Percentiles rank a stretch among this genome's conserved stretches.
Evolutionary conservation across 2,113 vertebrate species (phyloP).

Genomic region (Gallinago jamesoni): DNA sequence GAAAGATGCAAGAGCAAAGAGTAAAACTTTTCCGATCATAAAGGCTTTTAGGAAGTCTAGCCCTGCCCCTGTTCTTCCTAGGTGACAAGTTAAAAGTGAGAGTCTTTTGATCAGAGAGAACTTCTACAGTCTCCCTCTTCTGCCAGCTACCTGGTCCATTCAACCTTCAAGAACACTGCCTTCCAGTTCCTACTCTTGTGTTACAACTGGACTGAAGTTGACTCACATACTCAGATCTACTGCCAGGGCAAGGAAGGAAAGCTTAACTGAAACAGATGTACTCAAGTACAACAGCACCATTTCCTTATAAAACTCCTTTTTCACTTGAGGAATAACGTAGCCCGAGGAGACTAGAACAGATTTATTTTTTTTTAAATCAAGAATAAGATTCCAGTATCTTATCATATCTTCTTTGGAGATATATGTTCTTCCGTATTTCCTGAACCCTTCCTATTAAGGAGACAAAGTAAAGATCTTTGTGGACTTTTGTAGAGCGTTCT

Average conservation of each 20-base stretch:
- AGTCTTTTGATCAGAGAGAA: background rate
- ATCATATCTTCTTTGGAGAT: background rate
- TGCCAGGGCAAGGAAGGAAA: background rate
- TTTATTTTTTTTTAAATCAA: background rate
- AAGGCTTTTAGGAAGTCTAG: background rate
- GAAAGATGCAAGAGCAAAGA: background rate
- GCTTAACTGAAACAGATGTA: background rate
- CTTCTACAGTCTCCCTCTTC: background rate
- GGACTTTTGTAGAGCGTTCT: background rate
- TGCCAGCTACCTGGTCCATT: background rate
- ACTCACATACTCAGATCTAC: background rate
- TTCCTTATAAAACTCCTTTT: background rate
- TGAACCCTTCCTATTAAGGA: background rate
- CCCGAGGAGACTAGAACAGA: background rate
- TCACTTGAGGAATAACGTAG: background rate
- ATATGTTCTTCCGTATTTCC: background rate
- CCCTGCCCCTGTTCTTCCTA: background rate
- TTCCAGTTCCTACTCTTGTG: background rate
- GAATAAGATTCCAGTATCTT: background rate
- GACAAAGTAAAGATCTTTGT: background rate
- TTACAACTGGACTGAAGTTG: background rate
- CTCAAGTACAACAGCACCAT: background rate
- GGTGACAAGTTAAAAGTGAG: background rate
- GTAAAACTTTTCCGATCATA: background rate
- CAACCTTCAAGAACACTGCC: rapidly evolving